phyloP scores from a whole-genome alignment of 2,797 vertebrate species.

The Hapalemur alaotrensis region DNA sequence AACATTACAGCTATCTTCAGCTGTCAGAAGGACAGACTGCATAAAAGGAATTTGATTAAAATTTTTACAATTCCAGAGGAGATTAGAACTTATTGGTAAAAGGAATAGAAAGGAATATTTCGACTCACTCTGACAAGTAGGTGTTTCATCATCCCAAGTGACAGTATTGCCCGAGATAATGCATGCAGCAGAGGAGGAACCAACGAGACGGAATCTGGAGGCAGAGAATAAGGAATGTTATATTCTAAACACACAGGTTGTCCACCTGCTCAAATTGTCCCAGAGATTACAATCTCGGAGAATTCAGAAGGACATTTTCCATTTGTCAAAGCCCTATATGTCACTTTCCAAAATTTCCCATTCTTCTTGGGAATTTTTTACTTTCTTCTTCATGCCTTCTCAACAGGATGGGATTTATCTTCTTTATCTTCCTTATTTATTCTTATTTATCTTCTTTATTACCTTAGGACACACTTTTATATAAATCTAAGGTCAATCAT shows the following conservation, averaged over 20 bases:
- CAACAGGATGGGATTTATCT: background rate
- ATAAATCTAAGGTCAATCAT: background rate
- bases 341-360: background rate
- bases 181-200: background rate
- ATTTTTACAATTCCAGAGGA: background rate
- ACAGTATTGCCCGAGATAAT: background rate
- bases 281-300: background rate
- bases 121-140: constrained; percentile 54
- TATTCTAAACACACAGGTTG: background rate
- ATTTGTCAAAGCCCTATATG: background rate
- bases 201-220: constrained; percentile 52
- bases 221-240: background rate
- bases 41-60: background rate
- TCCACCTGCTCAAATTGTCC: background rate
- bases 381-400: background rate
- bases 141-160: background rate
- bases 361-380: background rate
- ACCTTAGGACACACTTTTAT: background rate
- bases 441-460: background rate
- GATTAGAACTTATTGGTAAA: background rate
- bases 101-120: background rate
- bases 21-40: background rate
- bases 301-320: background rate
- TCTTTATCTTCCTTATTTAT: too few species aligned
- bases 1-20: background rate